Evolutionary conservation across 2,797 vertebrate genomes (phyloP), one percentile per base, ranked within the genome.

Genomic region (Mus spretus): DNA sequence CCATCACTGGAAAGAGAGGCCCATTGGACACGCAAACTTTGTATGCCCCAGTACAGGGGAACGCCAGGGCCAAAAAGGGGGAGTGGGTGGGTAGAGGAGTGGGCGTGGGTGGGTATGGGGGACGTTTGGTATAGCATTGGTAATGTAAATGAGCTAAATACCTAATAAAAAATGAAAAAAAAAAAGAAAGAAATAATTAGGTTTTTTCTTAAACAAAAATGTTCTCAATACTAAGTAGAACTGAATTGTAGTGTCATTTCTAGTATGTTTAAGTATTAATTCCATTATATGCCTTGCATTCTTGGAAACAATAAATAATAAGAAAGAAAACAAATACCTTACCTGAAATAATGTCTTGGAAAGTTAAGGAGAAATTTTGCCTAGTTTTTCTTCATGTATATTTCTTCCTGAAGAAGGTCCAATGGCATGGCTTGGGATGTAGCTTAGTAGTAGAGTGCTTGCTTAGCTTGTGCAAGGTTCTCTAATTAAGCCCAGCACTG

Each of bases 141-240:
- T n/a, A n/a, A n/a, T n/a, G n/a, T n/a, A n/a, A n/a, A n/a, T n/a
- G n/a, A n/a, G n/a, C n/a, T n/a, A n/a, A n/a, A n/a, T n/a, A n/a
- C n/a, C n/a, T n/a, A n/a, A n/a, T n/a, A n/a, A n/a, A n/a, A n/a
- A n/a, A n/a, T n/a, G n/a, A n/a, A n/a, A n/a, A n/a, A n/a, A n/a
- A n/a, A n/a, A n/a, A n/a, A n/a, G n/a, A 93, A 90, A 79, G 9
- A 72, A 90, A 84, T 65, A 72, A 72, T 0, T 20, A 83, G 8
- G 37, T 85, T 93, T 87, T 63, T 72, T 88, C 70, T 70, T n/a
- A 15, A 89, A 77, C 70, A 87, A 96, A 93, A 31, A 1, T 47
- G 65, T 91, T 3, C 74, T 81, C 50, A 92, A 81, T 78, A 19
- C 22, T 63, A 90, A 61, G 1, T 4, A 90, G 4, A 96, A 44